phyloP scores from a whole-genome alignment of 2,888 invertebrate genomes.

The Prionchulus punctatus region DNA sequence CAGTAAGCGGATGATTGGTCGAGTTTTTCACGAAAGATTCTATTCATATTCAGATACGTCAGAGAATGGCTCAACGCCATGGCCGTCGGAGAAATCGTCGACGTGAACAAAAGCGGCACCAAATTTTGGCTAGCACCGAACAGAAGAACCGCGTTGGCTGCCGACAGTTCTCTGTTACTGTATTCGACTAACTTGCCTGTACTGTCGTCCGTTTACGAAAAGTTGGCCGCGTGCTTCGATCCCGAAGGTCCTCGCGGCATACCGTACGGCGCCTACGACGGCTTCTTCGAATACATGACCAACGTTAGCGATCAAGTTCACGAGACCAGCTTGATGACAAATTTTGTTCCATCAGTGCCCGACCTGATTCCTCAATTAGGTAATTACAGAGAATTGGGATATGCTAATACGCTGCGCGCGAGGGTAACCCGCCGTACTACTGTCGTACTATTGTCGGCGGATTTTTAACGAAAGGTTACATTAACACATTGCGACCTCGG shows the following conservation, averaged over 20 bases:
- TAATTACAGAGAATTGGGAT: no score
- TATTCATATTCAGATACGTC: background rate
- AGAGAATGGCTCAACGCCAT: slow-evolving; percentile 1
- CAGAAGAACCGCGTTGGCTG: background rate
- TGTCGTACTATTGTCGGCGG: no score
- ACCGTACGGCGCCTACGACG: background rate
- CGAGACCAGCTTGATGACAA: background rate
- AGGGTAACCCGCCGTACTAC: no score
- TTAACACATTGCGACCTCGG: no score
- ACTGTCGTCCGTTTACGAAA: background rate
- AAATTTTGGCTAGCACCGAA: background rate
- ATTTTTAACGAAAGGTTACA: no score
- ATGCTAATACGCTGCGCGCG: no score
- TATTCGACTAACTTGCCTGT: background rate
- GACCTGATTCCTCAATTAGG: background rate
- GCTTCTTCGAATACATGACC: background rate
- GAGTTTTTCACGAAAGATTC: background rate
- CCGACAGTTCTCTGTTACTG: background rate
- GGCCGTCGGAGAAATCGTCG: background rate
- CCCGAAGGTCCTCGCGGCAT: slow-evolving; percentile 1
- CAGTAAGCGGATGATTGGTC: background rate
- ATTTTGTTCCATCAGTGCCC: background rate
- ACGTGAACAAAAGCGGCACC: background rate
- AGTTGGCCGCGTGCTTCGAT: background rate
- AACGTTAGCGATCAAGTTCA: background rate